Evolutionary conservation across 2,797 vertebrate genomes (phyloP).

Genomic region (Erpetoichthys calabaricus): DNA sequence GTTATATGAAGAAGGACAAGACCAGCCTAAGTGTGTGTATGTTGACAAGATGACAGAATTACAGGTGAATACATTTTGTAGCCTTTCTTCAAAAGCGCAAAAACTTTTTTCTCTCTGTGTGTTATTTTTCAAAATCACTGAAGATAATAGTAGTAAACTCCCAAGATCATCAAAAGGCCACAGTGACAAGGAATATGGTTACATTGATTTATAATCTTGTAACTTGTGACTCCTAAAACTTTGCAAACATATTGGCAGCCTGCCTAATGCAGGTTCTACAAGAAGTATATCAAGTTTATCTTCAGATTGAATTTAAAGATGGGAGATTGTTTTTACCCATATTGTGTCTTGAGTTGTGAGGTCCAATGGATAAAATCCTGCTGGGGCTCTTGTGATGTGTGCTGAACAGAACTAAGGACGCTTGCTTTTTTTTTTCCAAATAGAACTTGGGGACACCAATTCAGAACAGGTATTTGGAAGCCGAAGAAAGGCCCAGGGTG

Average conservation of each 20-base stretch:
- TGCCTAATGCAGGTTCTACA: neutral
- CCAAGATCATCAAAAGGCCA: neutral
- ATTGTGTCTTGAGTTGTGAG: too few species aligned
- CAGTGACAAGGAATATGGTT: too few species aligned
- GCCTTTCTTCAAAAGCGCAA: neutral
- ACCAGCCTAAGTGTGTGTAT: slow-evolving; percentile 59
- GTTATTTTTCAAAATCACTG: neutral
- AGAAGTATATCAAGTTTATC: neutral
- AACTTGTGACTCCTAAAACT: neutral
- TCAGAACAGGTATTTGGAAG: slow-evolving; percentile 54
- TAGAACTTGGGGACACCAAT: slow-evolving; percentile 57
- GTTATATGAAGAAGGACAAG: slow-evolving; percentile 65
- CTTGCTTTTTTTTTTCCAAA: slow-evolving; percentile 18
- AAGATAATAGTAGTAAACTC: neutral
- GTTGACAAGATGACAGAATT: slow-evolving; percentile 55
- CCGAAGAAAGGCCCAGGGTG: slow-evolving; percentile 46
- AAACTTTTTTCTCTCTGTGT: neutral
- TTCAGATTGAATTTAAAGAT: neutral
- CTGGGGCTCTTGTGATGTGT: too few species aligned
- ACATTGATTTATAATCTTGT: neutral
- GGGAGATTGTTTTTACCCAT: too few species aligned
- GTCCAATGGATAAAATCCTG: too few species aligned
- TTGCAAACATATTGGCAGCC: neutral
- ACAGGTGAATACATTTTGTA: slow-evolving; percentile 35
- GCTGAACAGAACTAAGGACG: neutral